phyloP scores from a whole-genome alignment of 37 sponge, comb jelly and placozoan species.

The Oscarella lobularis region DNA sequence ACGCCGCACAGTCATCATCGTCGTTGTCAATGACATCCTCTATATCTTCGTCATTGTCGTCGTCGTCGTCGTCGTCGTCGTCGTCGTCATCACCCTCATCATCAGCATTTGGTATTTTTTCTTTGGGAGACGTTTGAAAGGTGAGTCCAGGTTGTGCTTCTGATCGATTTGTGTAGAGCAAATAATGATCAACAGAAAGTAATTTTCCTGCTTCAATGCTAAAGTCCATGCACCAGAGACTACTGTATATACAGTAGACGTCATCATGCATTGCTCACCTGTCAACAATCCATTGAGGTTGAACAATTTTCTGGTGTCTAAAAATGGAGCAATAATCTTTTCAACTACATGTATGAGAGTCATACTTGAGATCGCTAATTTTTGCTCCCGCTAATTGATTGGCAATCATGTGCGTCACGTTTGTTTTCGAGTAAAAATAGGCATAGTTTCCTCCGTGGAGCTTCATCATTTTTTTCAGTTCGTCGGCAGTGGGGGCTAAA shows the following conservation, averaged over 20 bases:
- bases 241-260: conserved; percentile 15
- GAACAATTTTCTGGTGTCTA: conserved; percentile 18
- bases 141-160: conserved; percentile 25
- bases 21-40: neutral
- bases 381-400: conserved; percentile 66
- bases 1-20: neutral
- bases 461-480: conserved; percentile 54
- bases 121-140: neutral
- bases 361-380: conserved; percentile 24
- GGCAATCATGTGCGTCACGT: conserved; percentile 78
- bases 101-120: neutral
- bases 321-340: neutral
- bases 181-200: conserved; percentile 28
- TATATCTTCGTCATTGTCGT: neutral
- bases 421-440: conserved; percentile 28
- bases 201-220: conserved; percentile 39
- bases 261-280: neutral
- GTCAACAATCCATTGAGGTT: conserved; percentile 28
- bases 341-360: neutral
- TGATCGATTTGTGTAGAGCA: conserved; percentile 12
- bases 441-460: conserved; percentile 60
- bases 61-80: neutral
- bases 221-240: conserved; percentile 46
- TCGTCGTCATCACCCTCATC: neutral
- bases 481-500: conserved; percentile 41